Percentiles rank a stretch among this genome's conserved stretches.
Conservation (phyloP, 1,140 invertebrate species). For the Bombus waltoni region DNA sequence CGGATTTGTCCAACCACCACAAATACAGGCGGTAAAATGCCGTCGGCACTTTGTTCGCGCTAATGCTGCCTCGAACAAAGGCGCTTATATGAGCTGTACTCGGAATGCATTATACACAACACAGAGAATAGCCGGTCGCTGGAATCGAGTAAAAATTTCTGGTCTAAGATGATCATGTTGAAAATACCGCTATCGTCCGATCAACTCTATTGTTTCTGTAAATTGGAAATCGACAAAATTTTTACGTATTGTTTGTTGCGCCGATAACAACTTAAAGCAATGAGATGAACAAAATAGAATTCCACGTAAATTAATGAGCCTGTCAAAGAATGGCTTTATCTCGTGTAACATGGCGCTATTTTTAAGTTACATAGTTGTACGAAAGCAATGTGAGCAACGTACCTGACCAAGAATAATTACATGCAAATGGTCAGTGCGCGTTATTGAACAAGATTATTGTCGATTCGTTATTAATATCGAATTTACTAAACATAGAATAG, state of each 20-base stretch:
- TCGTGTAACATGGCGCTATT: neutral
- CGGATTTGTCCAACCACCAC: slow-evolving; percentile 7
- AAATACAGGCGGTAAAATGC: slow-evolving; percentile 45
- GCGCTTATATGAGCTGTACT: slow-evolving; percentile 1
- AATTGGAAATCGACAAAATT: slow-evolving; percentile 20
- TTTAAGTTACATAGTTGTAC: neutral
- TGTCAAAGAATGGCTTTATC: neutral
- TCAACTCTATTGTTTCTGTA: slow-evolving; percentile 14
- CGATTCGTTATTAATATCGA: slow-evolving; percentile 8
- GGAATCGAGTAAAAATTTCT: slow-evolving; percentile 4
- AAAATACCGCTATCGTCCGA: neutral
- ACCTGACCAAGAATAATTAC: neutral
- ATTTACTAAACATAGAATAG: neutral
- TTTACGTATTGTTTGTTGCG: neutral
- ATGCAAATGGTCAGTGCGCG: neutral
- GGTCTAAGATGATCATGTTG: neutral
- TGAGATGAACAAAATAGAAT: neutral
- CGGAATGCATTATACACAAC: slow-evolving; percentile 50
- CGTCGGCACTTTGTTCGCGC: slow-evolving; percentile 59
- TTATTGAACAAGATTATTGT: neutral
- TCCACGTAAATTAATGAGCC: neutral
- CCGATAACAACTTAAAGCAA: neutral
- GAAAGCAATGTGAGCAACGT: neutral
- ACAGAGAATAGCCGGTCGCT: slow-evolving; percentile 6
- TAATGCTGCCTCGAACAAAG: slow-evolving; percentile 52